Evolutionary conservation across 1,140 invertebrate species (phyloP), one percentile per base, ranked within the genome.

Genomic region (Plectrocnemia conspersa): DNA sequence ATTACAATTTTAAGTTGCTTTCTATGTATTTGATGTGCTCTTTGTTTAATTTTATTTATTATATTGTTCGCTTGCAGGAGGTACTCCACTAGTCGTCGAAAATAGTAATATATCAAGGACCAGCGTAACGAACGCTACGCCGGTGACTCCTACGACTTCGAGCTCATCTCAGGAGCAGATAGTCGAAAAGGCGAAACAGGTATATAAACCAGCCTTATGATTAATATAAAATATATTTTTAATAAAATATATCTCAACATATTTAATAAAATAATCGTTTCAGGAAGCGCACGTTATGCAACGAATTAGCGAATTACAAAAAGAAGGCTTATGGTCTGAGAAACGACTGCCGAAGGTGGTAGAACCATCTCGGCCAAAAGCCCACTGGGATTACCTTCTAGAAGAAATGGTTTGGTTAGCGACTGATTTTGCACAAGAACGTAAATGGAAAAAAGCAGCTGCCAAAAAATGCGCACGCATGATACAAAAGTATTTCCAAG

Each of bases 401-500:
- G 97, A 99, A 71, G 97, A 99, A 75, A 97, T 98, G 91, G 86
- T 88, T 18, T 99, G 97, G 97, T 77, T 99, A 45, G 91, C 94
- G 27, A 88, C 91, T 15, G 96, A 99, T 75, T 98, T 99, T 79
- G 89, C 89, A 23, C 91, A 97, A 70, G 96, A 99, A 74, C 78
- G 94, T 41, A 98, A 97, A 69, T 97, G 92, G 93, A 99, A 98
- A 66, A 95, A 94, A 72, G 86, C 88, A 40, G 88, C 89, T 6
- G 93, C 94, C 0, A 94, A 91, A 72, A 97, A 97, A 72, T 89
- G 88, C 68, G 86, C 88, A 9, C 78, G 85, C 62, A 95, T 97
- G 82, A 89, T 97, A 41, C 88, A 93, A 66, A 97, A 97, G 71
- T 88, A 97, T 78, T 95, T 96, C 74, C 88, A 93, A 75, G 93